Percentiles rank a stretch among this genome's conserved stretches.
These are phyloP conservation scores for Tridacna crocea DNA, from an alignment of 2,888 invertebrate genomes.

Conservation along the genomic window DNA sequence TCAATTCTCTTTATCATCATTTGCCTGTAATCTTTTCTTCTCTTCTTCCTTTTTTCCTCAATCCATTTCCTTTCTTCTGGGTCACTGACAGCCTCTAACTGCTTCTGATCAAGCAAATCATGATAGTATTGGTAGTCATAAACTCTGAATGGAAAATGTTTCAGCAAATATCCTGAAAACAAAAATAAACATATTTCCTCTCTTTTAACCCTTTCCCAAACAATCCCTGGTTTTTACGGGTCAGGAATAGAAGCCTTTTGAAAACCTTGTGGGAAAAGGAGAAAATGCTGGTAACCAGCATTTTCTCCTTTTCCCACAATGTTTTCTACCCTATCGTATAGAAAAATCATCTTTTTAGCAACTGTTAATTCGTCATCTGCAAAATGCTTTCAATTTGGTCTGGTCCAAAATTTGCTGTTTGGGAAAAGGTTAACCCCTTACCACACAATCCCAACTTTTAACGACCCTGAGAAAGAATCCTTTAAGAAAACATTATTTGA, in stretches of 20 bases:
- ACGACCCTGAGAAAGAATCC: too few relatives aligned
- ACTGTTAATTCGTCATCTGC: too few relatives aligned
- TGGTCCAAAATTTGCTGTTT: too few relatives aligned
- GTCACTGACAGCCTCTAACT: slow-evolving; percentile 5
- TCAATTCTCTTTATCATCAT: too few relatives aligned
- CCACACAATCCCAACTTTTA: too few relatives aligned
- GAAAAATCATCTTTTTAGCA: too few relatives aligned
- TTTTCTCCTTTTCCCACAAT: background rate
- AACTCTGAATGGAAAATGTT: slow-evolving; percentile 32
- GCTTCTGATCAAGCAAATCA: slow-evolving; percentile 22
- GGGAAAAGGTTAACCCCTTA: too few relatives aligned
- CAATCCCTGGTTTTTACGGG: too few relatives aligned
- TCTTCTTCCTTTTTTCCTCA: background rate
- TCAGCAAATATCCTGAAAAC: slow-evolving; percentile 46
- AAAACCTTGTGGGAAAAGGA: background rate
- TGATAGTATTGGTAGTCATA: slow-evolving; percentile 45
- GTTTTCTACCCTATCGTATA: background rate
- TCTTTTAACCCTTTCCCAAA: background rate
- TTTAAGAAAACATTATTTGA: slow-evolving; percentile 4
- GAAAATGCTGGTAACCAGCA: background rate
- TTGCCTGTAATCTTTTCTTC: background rate
- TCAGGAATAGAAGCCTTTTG: background rate
- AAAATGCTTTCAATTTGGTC: too few relatives aligned
- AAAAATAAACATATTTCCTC: slow-evolving; percentile 7
- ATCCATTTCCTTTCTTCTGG: slow-evolving; percentile 6